Evolutionary conservation across 2,888 invertebrate species (phyloP).

Genomic region (Tetanocera ferruginea): DNA sequence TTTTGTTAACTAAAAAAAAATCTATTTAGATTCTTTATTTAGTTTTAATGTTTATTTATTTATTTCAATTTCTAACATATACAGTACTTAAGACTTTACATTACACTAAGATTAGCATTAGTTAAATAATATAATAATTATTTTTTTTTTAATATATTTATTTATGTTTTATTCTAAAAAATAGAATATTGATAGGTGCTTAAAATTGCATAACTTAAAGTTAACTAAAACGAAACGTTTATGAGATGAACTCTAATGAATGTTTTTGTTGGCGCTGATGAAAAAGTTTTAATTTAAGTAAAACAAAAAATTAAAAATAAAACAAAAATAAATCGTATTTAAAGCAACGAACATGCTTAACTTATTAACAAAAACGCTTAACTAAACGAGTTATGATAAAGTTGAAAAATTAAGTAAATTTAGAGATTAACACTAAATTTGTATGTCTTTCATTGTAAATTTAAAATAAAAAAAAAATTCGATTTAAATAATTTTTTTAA

Average conservation of each 20-base stretch:
- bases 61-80: conserved; percentile 7
- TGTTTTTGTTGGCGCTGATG: neutral
- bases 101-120: neutral
- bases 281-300: neutral
- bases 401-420: too few species aligned
- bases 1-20: neutral
- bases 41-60: neutral
- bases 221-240: neutral
- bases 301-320: neutral
- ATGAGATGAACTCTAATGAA: neutral
- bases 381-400: too few species aligned
- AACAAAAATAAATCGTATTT: neutral
- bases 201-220: neutral
- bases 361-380: neutral
- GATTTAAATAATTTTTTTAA: neutral
- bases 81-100: neutral
- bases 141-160: neutral
- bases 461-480: neutral
- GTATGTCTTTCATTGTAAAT: conserved; percentile 7
- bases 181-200: neutral
- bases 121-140: neutral
- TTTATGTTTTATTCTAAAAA: neutral
- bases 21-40: neutral
- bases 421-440: neutral
- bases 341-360: neutral